These are phyloP conservation scores for Xestia sexstrigata DNA, from an alignment of 2,888 invertebrate genomes.

Conservation along the genomic window DNA sequence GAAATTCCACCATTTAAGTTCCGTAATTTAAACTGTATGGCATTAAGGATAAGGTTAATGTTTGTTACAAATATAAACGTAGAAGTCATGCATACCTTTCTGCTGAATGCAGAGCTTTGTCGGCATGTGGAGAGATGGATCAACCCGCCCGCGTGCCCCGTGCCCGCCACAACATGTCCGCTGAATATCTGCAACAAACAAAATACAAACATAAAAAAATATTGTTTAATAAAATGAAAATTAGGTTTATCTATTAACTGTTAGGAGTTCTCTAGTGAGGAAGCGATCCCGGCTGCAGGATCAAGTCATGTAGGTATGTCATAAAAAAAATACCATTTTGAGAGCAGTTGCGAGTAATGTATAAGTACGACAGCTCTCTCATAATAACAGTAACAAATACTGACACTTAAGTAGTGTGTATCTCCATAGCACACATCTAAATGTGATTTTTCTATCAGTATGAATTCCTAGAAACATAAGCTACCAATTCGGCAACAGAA, in stretches of 20 bases:
- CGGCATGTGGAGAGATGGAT: conserved; percentile 86
- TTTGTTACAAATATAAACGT: neutral
- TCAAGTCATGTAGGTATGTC: neutral
- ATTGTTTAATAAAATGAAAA: neutral
- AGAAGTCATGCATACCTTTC: conserved; percentile 79
- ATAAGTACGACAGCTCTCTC: neutral
- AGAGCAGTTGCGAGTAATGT: neutral
- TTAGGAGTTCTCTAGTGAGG: neutral
- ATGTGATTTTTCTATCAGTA: neutral
- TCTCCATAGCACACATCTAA: neutral
- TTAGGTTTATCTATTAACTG: neutral
- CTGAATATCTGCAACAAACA: conserved; percentile 74
- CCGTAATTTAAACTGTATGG: neutral
- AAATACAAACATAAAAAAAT: neutral
- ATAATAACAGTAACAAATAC: neutral
- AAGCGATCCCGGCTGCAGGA: neutral
- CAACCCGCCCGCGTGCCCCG: conserved; percentile 77
- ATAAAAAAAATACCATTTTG: neutral
- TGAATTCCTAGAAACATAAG: neutral
- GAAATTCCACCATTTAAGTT: no score
- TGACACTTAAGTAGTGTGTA: no score
- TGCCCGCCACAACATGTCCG: conserved; percentile 77
- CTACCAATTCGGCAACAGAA: neutral
- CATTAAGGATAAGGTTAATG: neutral
- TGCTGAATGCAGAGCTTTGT: conserved; percentile 87